Evolutionary conservation across 2,113 vertebrate genomes (phyloP).

Genomic region (Cariama cristata): DNA sequence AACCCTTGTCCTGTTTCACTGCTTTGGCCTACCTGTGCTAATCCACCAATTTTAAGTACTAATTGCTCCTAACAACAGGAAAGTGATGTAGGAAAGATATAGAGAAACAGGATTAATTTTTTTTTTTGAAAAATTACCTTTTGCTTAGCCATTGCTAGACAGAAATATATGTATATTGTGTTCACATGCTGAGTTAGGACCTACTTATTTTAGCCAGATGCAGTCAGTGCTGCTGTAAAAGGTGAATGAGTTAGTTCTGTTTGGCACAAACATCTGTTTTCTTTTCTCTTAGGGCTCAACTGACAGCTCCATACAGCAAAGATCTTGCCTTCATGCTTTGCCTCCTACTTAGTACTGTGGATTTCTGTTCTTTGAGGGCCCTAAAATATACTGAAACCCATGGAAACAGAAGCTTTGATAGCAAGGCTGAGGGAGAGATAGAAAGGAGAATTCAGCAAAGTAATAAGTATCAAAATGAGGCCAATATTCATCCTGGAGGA

Average conservation of each 20-base stretch:
- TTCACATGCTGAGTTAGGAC: background rate
- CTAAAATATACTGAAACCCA: background rate
- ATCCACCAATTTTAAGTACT: background rate
- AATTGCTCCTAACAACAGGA: background rate
- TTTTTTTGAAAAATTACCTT: background rate
- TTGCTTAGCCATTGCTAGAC: background rate
- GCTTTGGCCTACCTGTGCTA: background rate
- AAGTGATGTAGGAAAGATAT: background rate
- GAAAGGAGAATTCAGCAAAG: background rate
- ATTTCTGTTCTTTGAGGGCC: background rate
- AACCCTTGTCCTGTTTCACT: background rate
- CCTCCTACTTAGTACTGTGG: background rate
- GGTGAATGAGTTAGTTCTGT: background rate
- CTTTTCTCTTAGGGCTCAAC: background rate
- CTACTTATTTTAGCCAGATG: background rate
- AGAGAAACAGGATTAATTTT: background rate
- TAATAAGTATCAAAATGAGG: background rate
- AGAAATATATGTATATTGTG: background rate
- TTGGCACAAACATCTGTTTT: background rate
- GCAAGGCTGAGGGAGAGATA: background rate
- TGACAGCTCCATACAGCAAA: background rate
- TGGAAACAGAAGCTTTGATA: background rate
- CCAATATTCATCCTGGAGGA: background rate
- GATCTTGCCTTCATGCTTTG: background rate
- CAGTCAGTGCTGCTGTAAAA: background rate